These are phyloP conservation scores for Misgurnus anguillicaudatus DNA, from an alignment of 2,113 vertebrate genomes.

Conservation along the genomic window DNA sequence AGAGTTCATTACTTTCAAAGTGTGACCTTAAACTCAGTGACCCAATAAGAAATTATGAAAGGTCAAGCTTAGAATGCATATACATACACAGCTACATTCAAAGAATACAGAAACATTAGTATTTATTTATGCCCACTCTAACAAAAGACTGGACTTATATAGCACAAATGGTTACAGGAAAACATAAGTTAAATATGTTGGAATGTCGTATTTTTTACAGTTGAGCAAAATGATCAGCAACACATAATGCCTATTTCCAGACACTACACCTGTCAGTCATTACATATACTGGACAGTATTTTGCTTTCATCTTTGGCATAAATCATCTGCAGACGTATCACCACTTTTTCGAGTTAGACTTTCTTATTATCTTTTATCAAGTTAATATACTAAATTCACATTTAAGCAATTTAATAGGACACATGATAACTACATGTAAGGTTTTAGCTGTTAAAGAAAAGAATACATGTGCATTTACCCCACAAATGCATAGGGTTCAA, in stretches of 20 bases:
- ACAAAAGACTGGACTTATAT: background rate
- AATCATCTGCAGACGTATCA: background rate
- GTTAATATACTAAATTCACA: background rate
- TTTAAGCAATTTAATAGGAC: background rate
- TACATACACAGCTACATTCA: background rate
- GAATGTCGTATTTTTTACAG: background rate
- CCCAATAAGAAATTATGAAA: background rate
- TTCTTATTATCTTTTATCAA: background rate
- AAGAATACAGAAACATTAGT: background rate
- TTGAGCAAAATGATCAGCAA: background rate
- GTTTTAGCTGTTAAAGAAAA: background rate
- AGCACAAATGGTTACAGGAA: background rate
- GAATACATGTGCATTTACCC: background rate
- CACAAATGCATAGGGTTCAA: background rate
- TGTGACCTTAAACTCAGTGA: slow-evolving; percentile 1
- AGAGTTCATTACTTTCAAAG: background rate
- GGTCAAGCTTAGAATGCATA: background rate
- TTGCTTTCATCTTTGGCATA: background rate
- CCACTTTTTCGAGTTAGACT: no score
- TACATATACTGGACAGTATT: background rate
- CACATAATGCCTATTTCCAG: background rate
- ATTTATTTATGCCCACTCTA: background rate
- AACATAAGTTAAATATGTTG: background rate
- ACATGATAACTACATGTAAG: background rate
- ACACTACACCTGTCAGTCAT: background rate